These are phyloP conservation scores for Aurelia aurita complex sp. Pacific DNA, from an alignment of 30 jellyfish, hydroid and myxozoan genomes.

Conservation along the genomic window DNA sequence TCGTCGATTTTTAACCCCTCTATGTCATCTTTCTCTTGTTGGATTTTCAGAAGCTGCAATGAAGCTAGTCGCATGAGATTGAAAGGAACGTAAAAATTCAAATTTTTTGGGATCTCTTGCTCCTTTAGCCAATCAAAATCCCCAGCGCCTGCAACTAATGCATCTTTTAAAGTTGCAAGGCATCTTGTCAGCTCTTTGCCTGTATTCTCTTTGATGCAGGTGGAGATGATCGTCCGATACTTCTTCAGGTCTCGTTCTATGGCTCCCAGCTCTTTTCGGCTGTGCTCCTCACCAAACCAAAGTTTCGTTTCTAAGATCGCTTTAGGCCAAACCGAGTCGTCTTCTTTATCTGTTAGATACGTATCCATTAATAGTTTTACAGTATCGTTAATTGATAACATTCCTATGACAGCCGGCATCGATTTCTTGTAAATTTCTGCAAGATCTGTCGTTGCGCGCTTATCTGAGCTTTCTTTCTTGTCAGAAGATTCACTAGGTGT, in stretches of 20 bases:
- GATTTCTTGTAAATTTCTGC: conserved; percentile 38
- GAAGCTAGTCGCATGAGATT: conserved; percentile 47
- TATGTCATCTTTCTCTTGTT: conserved; percentile 43
- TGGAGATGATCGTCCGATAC: conserved; percentile 16
- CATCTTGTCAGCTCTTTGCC: conserved; percentile 60
- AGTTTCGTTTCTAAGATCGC: conserved; percentile 44
- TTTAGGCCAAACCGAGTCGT: conserved; percentile 58
- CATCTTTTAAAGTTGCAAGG: conserved; percentile 42
- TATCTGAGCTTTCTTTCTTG: background rate
- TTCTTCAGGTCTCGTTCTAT: conserved; percentile 39
- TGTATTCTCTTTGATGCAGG: conserved; percentile 39
- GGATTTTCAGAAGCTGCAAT: conserved; percentile 57
- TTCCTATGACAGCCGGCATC: conserved; percentile 75
- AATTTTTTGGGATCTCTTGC: conserved; percentile 49
- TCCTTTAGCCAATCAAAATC: conserved; percentile 57
- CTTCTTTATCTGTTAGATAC: conserved; percentile 36
- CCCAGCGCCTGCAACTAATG: conserved; percentile 35
- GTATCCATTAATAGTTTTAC: conserved; percentile 13
- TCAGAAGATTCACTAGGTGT: background rate
- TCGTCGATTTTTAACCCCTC: conserved; percentile 29
- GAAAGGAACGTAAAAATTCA: conserved; percentile 26
- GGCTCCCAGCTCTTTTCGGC: conserved; percentile 16
- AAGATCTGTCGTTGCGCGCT: background rate
- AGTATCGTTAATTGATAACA: conserved; percentile 42
- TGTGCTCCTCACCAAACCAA: conserved; percentile 59